Evolutionary conservation across 2,113 vertebrate species (phyloP).

Genomic region (Urocitellus parryii): DNA sequence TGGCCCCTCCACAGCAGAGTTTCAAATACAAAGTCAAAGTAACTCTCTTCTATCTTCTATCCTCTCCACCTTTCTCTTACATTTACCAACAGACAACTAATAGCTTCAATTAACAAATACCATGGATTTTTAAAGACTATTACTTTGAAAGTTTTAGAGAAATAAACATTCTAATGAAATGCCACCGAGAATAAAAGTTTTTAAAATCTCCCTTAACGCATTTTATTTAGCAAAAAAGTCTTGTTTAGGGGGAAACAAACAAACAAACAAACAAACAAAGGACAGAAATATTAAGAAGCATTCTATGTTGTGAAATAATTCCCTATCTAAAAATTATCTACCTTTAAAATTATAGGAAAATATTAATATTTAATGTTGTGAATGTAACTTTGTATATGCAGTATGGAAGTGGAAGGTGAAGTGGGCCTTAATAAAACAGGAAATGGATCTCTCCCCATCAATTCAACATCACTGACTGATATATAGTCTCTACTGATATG

Average conservation of each 20-base stretch:
- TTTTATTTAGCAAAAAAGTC: not conserved
- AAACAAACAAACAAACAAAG: not conserved
- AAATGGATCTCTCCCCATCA: not conserved
- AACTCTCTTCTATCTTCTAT: not conserved
- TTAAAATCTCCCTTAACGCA: not conserved
- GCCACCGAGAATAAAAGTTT: not conserved
- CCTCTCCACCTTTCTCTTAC: not conserved
- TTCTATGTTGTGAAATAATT: not conserved
- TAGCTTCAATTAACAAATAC: not conserved
- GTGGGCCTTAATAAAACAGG: not conserved
- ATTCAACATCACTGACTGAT: not conserved
- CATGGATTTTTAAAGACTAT: not conserved
- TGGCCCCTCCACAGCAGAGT: not conserved
- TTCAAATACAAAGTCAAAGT: not conserved
- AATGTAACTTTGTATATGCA: not conserved
- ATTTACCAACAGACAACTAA: not conserved
- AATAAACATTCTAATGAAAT: not conserved
- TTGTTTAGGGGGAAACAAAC: not conserved
- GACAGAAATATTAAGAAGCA: not conserved
- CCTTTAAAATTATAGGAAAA: not conserved
- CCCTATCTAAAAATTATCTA: not conserved
- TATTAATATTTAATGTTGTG: not conserved
- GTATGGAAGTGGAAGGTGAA: not conserved
- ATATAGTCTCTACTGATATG: not conserved
- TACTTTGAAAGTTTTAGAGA: slow-evolving; percentile 45